Base-by-base conservation (phyloP, 2,888 invertebrate genomes). In the Drosophila neoperkinsi region DNA sequence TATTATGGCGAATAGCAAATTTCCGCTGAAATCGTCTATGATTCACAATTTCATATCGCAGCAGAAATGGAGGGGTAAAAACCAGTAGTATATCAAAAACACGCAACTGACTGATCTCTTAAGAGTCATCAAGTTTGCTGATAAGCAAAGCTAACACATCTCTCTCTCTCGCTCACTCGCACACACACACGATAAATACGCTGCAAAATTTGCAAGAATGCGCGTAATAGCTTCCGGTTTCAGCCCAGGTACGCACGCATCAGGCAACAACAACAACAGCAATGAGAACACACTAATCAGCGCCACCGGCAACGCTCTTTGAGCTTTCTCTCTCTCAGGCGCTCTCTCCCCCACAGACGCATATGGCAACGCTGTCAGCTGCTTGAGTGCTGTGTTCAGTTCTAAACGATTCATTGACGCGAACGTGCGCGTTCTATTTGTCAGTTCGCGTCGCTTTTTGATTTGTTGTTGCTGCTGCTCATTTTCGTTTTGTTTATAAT, bases 191-290 rank as follows among this genome's bases (percentile, higher is more conserved):
- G 80, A 75, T 74, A 82, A 79, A 74, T 71, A 33, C 36, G 18
- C 25, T 58, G 25, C 57, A 74, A 56, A 71, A 62, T 74, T 67
- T 62, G 79, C 73, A 68, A 81, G 64, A 79, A 79, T 72, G 72
- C 63, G 75, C 79, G 75, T 77, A 85, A 81, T 72, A 72, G 66
- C 88, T 85, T 85, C 85, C 85, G 85, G 81, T 81, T 25, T 71
- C 53, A 55, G 21, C 33, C 16, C 33, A 72, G 71, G 61, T 67
- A 56, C 63, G 13, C 64, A 59, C 66, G 18, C 67, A 66, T n/a
- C 64, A 43, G 60, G 1, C 58, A 70, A 69, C 21, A 77, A 46
- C 30, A 61, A 72, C 30, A 65, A 34, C 28, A 72, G 53, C 11
- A 61, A 56, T 43, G 13, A 43, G 33, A 18, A 41, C 25, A 31